phyloP scores from a whole-genome alignment of 1,140 invertebrate genomes.

The Acromyrmex echinatior region DNA sequence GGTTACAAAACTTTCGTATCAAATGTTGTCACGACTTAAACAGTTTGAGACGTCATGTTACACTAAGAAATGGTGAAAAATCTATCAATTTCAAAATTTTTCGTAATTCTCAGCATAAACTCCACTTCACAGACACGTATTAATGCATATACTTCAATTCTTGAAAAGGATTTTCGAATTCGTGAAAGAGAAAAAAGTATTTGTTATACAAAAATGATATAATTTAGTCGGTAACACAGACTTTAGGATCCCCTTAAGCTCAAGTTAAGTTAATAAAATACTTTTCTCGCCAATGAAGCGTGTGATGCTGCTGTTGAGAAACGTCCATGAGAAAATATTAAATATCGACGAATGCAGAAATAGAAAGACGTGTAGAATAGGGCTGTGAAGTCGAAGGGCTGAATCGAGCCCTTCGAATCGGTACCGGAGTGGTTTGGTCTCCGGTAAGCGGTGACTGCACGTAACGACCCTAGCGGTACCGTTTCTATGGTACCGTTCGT shows the following conservation, averaged over 20 bases:
- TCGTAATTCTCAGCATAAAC: too few relatives aligned
- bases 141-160: too few relatives aligned
- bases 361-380: slow-evolving; percentile 51
- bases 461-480: slow-evolving; percentile 84
- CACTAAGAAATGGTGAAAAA: too few relatives aligned
- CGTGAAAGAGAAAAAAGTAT: too few relatives aligned
- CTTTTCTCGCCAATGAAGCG: not conserved
- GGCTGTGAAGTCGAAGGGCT: slow-evolving; percentile 14
- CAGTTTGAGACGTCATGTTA: too few relatives aligned
- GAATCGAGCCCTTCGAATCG: slow-evolving; percentile 41
- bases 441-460: slow-evolving; percentile 58
- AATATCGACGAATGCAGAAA: slow-evolving; percentile 44
- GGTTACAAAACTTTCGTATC: too few relatives aligned
- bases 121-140: too few relatives aligned
- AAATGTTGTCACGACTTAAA: too few relatives aligned
- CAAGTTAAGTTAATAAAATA: not conserved
- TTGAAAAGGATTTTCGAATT: too few relatives aligned
- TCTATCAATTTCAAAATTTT: too few relatives aligned
- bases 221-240: too few relatives aligned
- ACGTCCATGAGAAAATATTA: not conserved
- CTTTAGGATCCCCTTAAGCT: not conserved
- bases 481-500: slow-evolving; percentile 86
- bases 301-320: not conserved
- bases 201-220: too few relatives aligned
- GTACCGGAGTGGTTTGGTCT: slow-evolving; percentile 70